Percentiles rank a stretch among this genome's conserved stretches.
Evolutionary conservation across 2,797 vertebrate species (phyloP).

Genomic region (Emydoidea blandingii): DNA sequence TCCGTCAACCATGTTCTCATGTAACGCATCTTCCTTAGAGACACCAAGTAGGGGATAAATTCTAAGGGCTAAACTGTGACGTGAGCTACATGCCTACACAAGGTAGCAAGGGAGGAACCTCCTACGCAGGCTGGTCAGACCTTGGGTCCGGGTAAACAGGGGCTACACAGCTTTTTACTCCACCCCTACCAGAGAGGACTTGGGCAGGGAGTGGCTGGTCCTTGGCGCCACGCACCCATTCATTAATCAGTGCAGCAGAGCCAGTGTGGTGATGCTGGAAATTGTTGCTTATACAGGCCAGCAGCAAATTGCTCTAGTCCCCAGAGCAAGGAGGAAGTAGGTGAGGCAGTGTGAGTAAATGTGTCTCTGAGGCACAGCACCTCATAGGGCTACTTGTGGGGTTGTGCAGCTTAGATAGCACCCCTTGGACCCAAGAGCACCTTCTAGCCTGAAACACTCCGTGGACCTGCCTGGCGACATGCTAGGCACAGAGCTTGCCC

Average conservation of each 20-base stretch:
- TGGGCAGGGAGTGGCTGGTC: neutral
- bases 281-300: neutral
- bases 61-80: neutral
- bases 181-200: neutral
- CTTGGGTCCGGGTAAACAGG: neutral
- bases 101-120: neutral
- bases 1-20: neutral
- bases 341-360: too few relatives aligned
- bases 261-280: neutral
- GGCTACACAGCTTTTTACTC: neutral
- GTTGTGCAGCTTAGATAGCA: neutral
- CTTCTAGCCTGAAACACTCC: neutral
- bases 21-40: neutral
- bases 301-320: neutral
- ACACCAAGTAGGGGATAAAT: neutral
- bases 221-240: neutral
- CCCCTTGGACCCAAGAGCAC: neutral
- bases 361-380: neutral
- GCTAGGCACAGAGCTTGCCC: neutral
- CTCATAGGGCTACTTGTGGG: neutral
- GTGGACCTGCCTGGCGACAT: rapidly evolving
- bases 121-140: neutral
- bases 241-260: neutral
- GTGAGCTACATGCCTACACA: neutral
- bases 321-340: neutral